A percentile compares a stretch with the other conserved stretches of the same genome.
Conservation (phyloP, 2,113 vertebrate species). For the Camelus bactrianus region DNA sequence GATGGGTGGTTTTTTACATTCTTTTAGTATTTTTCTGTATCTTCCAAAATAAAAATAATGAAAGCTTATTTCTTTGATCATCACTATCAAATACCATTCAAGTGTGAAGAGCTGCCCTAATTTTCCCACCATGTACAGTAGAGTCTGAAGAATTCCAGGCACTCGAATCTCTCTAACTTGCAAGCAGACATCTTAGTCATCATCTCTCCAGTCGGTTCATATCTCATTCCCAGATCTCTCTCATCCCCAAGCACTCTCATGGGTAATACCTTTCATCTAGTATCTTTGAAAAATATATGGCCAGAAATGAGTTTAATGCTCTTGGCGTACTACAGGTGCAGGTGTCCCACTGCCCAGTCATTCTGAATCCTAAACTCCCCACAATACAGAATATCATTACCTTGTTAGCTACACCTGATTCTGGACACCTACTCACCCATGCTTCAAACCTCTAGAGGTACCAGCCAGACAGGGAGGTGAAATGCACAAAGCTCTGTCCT, state of each 20-base stretch:
- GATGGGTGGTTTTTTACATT: neutral
- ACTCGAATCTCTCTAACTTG: neutral
- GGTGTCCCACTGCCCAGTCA: neutral
- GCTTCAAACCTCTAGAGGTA: neutral
- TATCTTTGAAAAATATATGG: neutral
- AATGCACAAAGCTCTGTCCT: neutral
- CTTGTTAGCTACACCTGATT: neutral
- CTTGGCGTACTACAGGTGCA: neutral
- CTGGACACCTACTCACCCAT: neutral
- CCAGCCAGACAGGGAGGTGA: neutral
- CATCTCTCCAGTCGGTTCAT: neutral
- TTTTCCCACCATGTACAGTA: neutral
- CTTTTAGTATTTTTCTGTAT: neutral
- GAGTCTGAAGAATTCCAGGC: neutral
- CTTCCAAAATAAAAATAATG: constrained; percentile 51
- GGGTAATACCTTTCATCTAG: neutral
- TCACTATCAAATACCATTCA: neutral
- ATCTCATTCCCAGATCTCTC: neutral
- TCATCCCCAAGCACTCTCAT: neutral
- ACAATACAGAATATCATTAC: neutral
- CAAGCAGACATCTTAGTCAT: neutral
- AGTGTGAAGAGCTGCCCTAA: neutral
- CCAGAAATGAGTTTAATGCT: neutral
- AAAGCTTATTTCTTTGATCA: constrained; percentile 16
- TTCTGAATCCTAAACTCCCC: neutral